Conservation (phyloP, 30 jellyfish, hydroid and myxozoan genomes). For the Cassiopea andromeda region DNA sequence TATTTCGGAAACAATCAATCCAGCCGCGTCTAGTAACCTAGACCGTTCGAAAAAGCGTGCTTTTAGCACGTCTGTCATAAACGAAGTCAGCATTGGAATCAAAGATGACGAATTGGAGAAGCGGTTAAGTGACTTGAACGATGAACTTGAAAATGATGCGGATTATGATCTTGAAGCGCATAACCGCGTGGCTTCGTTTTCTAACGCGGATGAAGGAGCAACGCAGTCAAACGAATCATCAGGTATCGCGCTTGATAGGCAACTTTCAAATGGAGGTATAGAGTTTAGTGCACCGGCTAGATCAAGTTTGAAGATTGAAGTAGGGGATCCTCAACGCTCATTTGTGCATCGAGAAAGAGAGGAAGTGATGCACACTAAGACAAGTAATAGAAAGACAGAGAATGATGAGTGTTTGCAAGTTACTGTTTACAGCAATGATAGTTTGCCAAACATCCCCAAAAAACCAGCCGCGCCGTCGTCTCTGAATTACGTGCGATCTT, state of each 20-base stretch:
- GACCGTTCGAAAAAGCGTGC: constrained; percentile 68
- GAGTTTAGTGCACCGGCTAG: constrained; percentile 17
- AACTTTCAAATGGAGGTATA: constrained; percentile 25
- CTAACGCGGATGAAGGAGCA: constrained; percentile 3
- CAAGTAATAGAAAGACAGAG: not conserved
- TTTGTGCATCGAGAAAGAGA: not conserved
- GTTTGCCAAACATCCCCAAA: constrained; percentile 7
- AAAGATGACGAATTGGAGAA: constrained; percentile 39
- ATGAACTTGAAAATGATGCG: not conserved
- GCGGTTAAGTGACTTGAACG: not conserved
- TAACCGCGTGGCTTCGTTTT: not conserved
- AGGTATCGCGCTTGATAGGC: constrained; percentile 35
- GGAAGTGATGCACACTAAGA: not conserved
- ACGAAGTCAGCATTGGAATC: constrained; percentile 48
- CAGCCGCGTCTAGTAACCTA: constrained; percentile 12
- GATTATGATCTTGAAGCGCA: not conserved
- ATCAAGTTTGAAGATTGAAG: not conserved
- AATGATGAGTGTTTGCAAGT: not conserved
- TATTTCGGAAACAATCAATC: constrained; percentile 67
- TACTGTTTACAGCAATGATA: not conserved
- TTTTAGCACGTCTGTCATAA: constrained; percentile 60
- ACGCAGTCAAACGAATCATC: constrained; percentile 12
- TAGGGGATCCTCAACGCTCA: not conserved
- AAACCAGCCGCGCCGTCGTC: constrained; percentile 72
- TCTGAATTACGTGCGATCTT: constrained; percentile 65